Base-by-base conservation (phyloP, 2,888 invertebrate genomes). In the Prenolepis imparis region DNA sequence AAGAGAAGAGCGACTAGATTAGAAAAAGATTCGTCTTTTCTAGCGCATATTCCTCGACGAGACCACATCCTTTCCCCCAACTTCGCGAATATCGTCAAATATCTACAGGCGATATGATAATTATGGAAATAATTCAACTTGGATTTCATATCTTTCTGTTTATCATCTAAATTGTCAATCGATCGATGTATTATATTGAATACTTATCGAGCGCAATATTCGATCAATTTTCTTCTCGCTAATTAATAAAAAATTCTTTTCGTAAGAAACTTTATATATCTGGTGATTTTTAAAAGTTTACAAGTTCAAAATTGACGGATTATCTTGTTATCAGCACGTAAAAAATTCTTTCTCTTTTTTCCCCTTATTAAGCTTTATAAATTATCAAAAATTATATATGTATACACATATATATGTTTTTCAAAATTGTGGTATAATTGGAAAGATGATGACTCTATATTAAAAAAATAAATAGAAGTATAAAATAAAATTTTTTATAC, bases 1-100 rank as follows among this genome's bases (percentile, higher is more conserved):
- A 89, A 84, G 85, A 1, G 84, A 84, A 86, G 88, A 86, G 84
- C 80, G 77, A 78, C 84, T 86, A 86, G 83, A 80, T 70, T 80
- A 61, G 44, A 70, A 80, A 70, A 68, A 87, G 85, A 85, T 87
- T 87, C 86, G 81, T 72, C 82, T 82, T 84, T 87, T 84, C 84
- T 85, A 84, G 39, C 39, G 67, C 70, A 85, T 83, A 88, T 85
- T 88, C 83, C 63, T 57, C 72, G 63, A 61, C 84, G 48, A 70
- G 41, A 75, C 83, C 48, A 70, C 82, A 77, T 80, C 59, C 57
- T 86, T 85, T 84, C 77, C 63, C 78, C 83, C 85, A 85, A 87
- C 84, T 88, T 88, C 87, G 87, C 82, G 61, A 70, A 70, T 82
- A 86, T 83, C 83, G 21, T 28, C 12, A n/a, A n/a, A 3, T 48